phyloP scores from a whole-genome alignment of 2,797 vertebrate genomes.

The Alca torda region DNA sequence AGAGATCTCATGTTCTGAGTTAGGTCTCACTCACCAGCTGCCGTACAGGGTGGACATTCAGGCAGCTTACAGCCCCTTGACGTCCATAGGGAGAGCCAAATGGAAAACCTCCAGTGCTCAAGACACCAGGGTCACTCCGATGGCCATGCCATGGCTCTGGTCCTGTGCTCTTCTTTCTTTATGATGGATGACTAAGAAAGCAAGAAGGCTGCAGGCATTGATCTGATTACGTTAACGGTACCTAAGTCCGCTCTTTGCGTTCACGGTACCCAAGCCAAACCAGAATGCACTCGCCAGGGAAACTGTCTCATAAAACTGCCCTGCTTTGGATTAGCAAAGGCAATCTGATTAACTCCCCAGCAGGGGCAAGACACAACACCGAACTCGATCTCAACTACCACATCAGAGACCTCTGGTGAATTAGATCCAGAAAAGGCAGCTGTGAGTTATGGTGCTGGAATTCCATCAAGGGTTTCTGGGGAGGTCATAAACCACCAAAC shows the following conservation, averaged over 20 bases:
- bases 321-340: slow-evolving; percentile 37
- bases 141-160: not conserved
- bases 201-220: not conserved
- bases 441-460: slow-evolving; percentile 66
- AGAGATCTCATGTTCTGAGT: not conserved
- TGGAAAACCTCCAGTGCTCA: not conserved
- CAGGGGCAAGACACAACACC: not conserved
- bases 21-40: not conserved
- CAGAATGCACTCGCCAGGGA: not conserved
- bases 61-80: not conserved
- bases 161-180: not conserved
- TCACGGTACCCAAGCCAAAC: not conserved
- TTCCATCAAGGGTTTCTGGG: slow-evolving; percentile 66
- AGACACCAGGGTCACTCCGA: accelerated
- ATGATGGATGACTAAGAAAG: not conserved
- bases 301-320: not conserved
- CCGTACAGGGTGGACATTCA: not conserved
- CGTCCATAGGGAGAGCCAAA: not conserved
- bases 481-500: slow-evolving; percentile 59
- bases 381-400: not conserved
- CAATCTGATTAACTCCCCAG: slow-evolving; percentile 24
- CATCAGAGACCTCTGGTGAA: slow-evolving; percentile 43
- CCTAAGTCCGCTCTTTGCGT: not conserved
- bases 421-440: slow-evolving; percentile 58
- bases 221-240: not conserved